These are phyloP conservation scores for Griposia aprilina DNA, from an alignment of 2,888 invertebrate genomes.

Conservation along the genomic window DNA sequence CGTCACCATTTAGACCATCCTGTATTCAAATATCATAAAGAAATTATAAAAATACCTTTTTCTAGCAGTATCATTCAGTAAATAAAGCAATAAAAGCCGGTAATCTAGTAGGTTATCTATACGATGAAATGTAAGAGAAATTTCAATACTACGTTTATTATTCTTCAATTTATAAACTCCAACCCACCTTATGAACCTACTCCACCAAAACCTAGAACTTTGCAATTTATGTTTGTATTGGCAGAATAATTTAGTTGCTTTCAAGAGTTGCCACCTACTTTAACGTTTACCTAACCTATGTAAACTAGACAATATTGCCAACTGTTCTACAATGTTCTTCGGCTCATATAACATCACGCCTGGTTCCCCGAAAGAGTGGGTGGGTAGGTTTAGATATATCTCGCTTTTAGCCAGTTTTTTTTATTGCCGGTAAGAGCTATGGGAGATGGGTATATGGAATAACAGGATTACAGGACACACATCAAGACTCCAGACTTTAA, in stretches of 20 bases:
- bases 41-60: not conserved
- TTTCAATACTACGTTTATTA: slow-evolving; percentile 35
- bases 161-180: slow-evolving; percentile 35
- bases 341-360: not conserved
- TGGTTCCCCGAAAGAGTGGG: too few species aligned
- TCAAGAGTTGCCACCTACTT: slow-evolving; percentile 41
- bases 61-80: not conserved
- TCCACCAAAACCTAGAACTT: slow-evolving; percentile 37
- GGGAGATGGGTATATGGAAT: too few species aligned
- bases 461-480: not conserved
- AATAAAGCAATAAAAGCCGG: not conserved
- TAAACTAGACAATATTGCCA: slow-evolving; percentile 37
- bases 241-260: slow-evolving; percentile 51
- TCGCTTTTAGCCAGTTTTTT: not conserved
- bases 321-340: slow-evolving; percentile 24
- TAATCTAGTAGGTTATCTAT: not conserved
- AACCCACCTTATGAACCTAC: not conserved
- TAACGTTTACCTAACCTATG: slow-evolving; percentile 37
- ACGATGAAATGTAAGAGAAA: too few species aligned
- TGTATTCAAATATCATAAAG: not conserved
- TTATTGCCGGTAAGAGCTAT: not conserved
- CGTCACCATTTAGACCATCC: too few species aligned
- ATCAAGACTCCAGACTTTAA: not conserved
- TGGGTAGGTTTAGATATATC: not conserved
- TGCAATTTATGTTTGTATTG: slow-evolving; percentile 46